Base-by-base conservation (phyloP, 2,797 vertebrate genomes). In the Myotis pilosus region DNA sequence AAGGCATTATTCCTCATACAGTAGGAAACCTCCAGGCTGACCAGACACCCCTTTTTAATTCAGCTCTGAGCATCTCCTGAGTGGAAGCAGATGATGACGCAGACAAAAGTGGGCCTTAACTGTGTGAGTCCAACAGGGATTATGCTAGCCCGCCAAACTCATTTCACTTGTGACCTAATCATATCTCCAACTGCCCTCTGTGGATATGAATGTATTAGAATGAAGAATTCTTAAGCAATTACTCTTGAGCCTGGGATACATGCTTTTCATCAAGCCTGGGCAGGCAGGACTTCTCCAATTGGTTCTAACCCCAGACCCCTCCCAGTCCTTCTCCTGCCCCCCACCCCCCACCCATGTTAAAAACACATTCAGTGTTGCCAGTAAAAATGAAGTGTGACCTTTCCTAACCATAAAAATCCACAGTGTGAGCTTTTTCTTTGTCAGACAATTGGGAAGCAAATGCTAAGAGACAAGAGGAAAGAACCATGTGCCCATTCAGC, bases 121-220 rank as follows among this genome's bases (percentile, higher is more conserved):
- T 20, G 19, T 72, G 79, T 81, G 86, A 92, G 1, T 91, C 93
- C 93, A 94, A 85, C 3, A 89, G 94, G 93, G 95, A 97, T 97
- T 97, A 94, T 87, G 91, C 96, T 94, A 96, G 97, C 96, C 94
- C 82, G 97, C 91, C 93, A 97, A 97, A 97, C 92, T 97, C 87
- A 94, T 97, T 97, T 97, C 96, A 96, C 94, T 97, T 95, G 94
- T 97, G 97, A 98, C 96, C 97, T 96, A 96, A 97, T 97, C 96
- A 97, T 95, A 96, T 97, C 95, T 97, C 72, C 97, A 96, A 95
- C 85, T 86, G 95, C 91, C 96, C 94, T 96, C 97, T 97, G 97
- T 97, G 95, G 97, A 96, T 97, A 97, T 84, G 97, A 95, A 98
- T 98, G 97, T 97, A 98, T 98, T 97, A 97, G 97, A 97, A 97